phyloP scores from a whole-genome alignment of 2,888 invertebrate genomes.

The Drosophila pseudotakahashii region DNA sequence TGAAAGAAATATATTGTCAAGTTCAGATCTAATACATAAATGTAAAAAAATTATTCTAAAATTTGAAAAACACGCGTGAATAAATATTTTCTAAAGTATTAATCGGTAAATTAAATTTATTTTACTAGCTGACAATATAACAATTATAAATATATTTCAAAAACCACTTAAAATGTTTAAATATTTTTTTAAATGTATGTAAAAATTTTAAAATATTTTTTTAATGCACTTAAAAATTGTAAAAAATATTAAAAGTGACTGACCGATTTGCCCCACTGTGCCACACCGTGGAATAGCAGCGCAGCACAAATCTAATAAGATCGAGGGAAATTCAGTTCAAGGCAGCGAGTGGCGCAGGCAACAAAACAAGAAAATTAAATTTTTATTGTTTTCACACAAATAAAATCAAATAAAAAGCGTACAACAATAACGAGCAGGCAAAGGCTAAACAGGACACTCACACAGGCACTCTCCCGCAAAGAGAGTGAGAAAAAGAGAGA shows the following conservation, averaged over 20 bases:
- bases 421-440: slow-evolving; percentile 71
- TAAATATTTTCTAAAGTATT: too few relatives aligned
- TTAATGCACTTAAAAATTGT: too few relatives aligned
- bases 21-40: too few relatives aligned
- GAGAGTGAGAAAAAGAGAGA: slow-evolving; percentile 10
- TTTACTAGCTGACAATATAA: too few relatives aligned
- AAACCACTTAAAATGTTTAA: too few relatives aligned
- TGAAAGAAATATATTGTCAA: too few relatives aligned
- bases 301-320: slow-evolving; percentile 20
- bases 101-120: too few relatives aligned
- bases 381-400: slow-evolving; percentile 82
- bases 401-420: slow-evolving; percentile 81
- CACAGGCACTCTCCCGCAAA: neutral
- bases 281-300: slow-evolving; percentile 15
- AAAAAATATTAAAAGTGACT: accelerated
- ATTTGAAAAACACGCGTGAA: too few relatives aligned
- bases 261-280: slow-evolving; percentile 12
- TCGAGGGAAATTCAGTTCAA: slow-evolving; percentile 50
- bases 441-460: slow-evolving; percentile 64
- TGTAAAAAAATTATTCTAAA: too few relatives aligned
- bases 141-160: too few relatives aligned
- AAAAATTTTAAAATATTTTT: too few relatives aligned
- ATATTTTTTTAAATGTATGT: too few relatives aligned
- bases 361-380: slow-evolving; percentile 82
- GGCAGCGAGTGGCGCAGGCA: slow-evolving; percentile 45